These are phyloP conservation scores for Laspeyria flexula DNA, from an alignment of 2,888 invertebrate genomes.

Conservation along the genomic window DNA sequence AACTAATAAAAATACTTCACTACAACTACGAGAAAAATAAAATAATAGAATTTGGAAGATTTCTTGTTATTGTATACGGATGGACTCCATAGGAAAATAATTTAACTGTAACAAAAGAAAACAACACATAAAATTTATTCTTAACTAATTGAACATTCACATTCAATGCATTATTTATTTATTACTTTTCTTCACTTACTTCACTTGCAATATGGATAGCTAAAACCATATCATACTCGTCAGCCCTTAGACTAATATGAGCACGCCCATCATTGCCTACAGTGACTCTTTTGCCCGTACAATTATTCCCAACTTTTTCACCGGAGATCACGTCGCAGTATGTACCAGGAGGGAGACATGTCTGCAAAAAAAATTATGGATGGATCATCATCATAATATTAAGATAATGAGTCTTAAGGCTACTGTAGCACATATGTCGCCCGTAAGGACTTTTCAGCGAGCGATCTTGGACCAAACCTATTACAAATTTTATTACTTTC, in stretches of 20 bases:
- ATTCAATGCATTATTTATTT: neutral
- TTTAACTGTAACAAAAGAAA: slow-evolving; percentile 66
- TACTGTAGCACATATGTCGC: too few relatives aligned
- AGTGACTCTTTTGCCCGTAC: slow-evolving; percentile 88
- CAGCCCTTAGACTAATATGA: slow-evolving; percentile 79
- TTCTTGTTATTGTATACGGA: neutral
- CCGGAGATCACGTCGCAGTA: slow-evolving; percentile 96
- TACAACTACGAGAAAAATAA: too few relatives aligned
- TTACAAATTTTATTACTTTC: too few relatives aligned
- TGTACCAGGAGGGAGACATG: slow-evolving; percentile 90
- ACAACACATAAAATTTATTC: neutral
- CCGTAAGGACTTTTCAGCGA: too few relatives aligned
- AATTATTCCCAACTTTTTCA: slow-evolving; percentile 79
- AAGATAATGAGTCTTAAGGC: too few relatives aligned
- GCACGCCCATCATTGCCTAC: slow-evolving; percentile 87
- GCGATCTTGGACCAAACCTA: too few relatives aligned
- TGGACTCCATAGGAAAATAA: slow-evolving; percentile 56
- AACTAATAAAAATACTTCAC: too few relatives aligned
- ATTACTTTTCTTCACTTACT: slow-evolving; percentile 47
- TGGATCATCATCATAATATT: neutral
- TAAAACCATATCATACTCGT: slow-evolving; percentile 88
- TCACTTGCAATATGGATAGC: slow-evolving; percentile 87
- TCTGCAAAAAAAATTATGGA: slow-evolving; percentile 63
- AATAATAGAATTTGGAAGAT: too few relatives aligned
- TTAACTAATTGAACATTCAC: too few relatives aligned